Conservation (phyloP, 2,113 vertebrate species). For the Thunnus thynnus region DNA sequence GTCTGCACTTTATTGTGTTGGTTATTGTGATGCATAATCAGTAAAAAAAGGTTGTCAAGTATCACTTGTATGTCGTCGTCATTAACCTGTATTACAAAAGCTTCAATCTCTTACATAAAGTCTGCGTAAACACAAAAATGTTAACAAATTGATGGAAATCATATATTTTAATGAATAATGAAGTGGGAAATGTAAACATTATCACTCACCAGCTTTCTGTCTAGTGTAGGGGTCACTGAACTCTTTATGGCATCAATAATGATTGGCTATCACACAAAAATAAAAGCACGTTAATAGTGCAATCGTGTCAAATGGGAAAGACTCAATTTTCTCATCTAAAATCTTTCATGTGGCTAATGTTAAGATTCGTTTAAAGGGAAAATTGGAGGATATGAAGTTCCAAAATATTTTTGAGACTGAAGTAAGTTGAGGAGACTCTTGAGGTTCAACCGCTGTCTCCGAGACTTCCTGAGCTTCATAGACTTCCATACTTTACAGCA, state of each 20-base stretch:
- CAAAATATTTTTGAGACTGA: not conserved
- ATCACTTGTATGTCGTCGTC: conserved; percentile 37
- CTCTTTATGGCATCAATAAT: conserved; percentile 35
- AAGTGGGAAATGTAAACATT: conserved; percentile 63
- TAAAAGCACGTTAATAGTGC: conserved; percentile 41
- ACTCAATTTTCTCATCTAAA: not conserved
- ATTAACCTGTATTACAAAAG: conserved; percentile 12
- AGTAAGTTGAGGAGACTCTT: conserved; percentile 1
- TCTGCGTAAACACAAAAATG: conserved; percentile 6
- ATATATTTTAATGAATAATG: conserved; percentile 64
- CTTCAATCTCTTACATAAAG: not conserved
- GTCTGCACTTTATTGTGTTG: conserved; percentile 33
- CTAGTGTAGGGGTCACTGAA: conserved; percentile 29
- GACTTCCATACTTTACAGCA: conserved; percentile 32
- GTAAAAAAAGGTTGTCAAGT: conserved; percentile 25
- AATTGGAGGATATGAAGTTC: not conserved
- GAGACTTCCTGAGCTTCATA: conserved; percentile 70
- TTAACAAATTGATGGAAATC: conserved; percentile 26
- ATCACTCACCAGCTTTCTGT: conserved; percentile 36
- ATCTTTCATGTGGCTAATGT: not conserved
- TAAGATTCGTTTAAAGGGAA: not conserved
- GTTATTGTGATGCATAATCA: conserved; percentile 34
- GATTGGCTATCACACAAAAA: conserved; percentile 57
- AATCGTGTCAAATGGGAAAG: conserved; percentile 7
- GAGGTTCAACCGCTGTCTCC: conserved; percentile 1